Percentiles rank a stretch among this genome's conserved stretches.
phyloP scores from a whole-genome alignment of 2,797 vertebrate species.

The Rhinophrynus dorsalis region DNA sequence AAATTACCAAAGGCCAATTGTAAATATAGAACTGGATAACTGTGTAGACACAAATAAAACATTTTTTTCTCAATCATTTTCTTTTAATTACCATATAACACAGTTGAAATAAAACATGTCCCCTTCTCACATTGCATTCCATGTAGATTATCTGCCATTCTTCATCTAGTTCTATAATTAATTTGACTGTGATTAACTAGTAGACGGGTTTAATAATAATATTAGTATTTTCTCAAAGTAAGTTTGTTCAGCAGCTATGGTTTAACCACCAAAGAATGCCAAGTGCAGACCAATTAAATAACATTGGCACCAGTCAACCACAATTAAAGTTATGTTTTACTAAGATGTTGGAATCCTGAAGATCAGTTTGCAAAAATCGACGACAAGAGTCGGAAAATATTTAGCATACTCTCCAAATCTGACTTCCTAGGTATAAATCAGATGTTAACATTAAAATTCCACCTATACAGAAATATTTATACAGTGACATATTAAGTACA shows the following conservation, averaged over 20 bases:
- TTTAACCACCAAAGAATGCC: slow-evolving; percentile 25
- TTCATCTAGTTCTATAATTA: slow-evolving; percentile 10
- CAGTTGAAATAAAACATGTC: background rate
- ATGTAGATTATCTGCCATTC: slow-evolving; percentile 7
- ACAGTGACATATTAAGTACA: slow-evolving; percentile 5
- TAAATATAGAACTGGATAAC: no score
- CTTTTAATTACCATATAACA: background rate
- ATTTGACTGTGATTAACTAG: background rate
- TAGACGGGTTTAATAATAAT: slow-evolving; percentile 30
- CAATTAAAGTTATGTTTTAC: slow-evolving; percentile 20
- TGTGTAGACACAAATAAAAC: background rate
- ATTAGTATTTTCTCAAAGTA: slow-evolving; percentile 20
- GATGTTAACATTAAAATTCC: slow-evolving; percentile 4
- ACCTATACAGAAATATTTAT: slow-evolving; percentile 12
- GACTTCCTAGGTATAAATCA: slow-evolving; percentile 11
- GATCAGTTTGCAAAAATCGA: background rate
- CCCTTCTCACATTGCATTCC: background rate
- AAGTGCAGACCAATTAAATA: slow-evolving; percentile 33
- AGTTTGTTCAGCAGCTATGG: slow-evolving; percentile 3
- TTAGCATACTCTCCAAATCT: background rate
- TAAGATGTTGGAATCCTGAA: background rate
- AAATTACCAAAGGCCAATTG: no score
- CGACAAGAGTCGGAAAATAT: slow-evolving; percentile 18
- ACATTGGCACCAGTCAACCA: slow-evolving; percentile 27
- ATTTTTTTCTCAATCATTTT: background rate